Evolutionary conservation across 2,113 vertebrate species (phyloP), one percentile per base, ranked within the genome.

Genomic region (Mustela lutreola): DNA sequence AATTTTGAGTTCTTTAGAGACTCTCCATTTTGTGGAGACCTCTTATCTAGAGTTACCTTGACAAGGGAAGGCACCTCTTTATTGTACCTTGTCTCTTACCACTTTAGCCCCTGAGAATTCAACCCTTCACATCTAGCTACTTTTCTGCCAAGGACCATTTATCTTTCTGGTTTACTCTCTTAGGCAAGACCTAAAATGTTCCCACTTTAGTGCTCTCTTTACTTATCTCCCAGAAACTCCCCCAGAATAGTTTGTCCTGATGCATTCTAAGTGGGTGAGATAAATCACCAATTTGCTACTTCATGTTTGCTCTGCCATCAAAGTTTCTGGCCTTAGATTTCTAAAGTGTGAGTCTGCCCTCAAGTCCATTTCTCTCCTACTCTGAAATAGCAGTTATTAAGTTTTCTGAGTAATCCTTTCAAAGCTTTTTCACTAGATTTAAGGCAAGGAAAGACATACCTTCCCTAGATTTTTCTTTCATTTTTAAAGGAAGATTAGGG

Each of bases 361-460:
- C 53, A 86, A 79, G 73, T 94, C 21, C 76, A 12, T 42, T 53
- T 95, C 33, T 79, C 33, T 89, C 11, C 19, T 5, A 53, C n/a
- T 96, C 36, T 82, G 56, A 92, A 86, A 84, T 42, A 92, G 33
- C 73, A 90, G 83, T 87, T 79, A 67, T 82, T 93, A 87, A 78
- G 5, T 36, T 90, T 86, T 83, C 26, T 76, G n/a, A 96, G 48
- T 63, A 79, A 26, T 80, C 8, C 7, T 91, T 19, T 45, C 81
- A 67, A 84, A 71, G 26, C 5, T 28, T 94, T 98, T 83, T n/a
- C 28, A 36, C 67, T 91, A 88, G 79, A 86, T 89, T 67, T 70
- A 26, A 92, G 31, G 7, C 8, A 79, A 45, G 22, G 18, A 87
- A 95, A 84, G 45, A 75, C 1, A 81, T 0, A 22, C 0, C 3